Evolutionary conservation across 53 echinoderm and acorn worm species (phyloP).

Genomic region (Crossaster papposus): DNA sequence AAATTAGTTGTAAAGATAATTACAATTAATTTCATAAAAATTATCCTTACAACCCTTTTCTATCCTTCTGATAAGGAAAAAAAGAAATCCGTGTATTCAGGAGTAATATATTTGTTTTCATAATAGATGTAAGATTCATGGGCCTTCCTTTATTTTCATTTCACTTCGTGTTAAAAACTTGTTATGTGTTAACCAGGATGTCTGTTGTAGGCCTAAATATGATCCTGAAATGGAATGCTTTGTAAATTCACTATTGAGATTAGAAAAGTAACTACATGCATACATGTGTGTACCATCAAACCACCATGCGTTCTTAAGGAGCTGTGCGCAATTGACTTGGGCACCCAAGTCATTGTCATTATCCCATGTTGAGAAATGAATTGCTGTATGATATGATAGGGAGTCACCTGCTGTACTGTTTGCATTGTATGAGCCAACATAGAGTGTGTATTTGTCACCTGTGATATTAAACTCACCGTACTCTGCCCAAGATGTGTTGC

Average conservation of each 20-base stretch:
- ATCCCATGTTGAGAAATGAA: constrained; percentile 18
- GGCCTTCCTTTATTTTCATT: not conserved
- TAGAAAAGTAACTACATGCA: too few species aligned
- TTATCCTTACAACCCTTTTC: too few species aligned
- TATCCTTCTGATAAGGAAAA: too few species aligned
- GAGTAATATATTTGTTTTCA: too few species aligned
- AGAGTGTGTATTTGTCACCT: constrained; percentile 22
- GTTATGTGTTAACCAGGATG: not conserved
- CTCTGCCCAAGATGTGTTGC: not conserved
- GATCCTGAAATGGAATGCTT: too few species aligned
- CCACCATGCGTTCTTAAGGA: constrained; percentile 15
- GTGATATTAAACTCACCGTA: constrained; percentile 17
- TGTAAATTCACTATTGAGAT: constrained; percentile 41
- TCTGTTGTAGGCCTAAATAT: not conserved
- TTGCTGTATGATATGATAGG: not conserved
- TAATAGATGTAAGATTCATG: not conserved
- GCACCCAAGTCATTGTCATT: not conserved
- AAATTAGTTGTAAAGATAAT: too few species aligned
- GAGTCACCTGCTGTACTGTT: constrained; percentile 21
- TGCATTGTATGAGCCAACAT: constrained; percentile 5
- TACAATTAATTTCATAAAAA: too few species aligned
- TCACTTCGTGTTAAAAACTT: not conserved
- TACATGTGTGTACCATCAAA: not conserved
- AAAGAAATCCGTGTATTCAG: too few species aligned
- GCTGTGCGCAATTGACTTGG: not conserved